Evolutionary conservation across 2,797 vertebrate species (phyloP).

Genomic region (Rhadinocentrus ornatus): DNA sequence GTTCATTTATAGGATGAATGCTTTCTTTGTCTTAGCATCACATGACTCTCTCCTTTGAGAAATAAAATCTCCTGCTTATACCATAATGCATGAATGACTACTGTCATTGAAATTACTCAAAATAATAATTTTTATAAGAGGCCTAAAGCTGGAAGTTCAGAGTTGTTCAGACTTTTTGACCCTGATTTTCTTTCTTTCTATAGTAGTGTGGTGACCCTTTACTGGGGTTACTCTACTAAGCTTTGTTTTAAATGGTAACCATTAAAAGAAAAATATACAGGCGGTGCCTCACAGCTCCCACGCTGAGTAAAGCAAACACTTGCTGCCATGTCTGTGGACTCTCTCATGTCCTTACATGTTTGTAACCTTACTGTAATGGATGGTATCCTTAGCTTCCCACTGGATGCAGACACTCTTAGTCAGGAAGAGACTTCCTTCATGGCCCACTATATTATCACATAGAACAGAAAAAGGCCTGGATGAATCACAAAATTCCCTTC

Average conservation of each 20-base stretch:
- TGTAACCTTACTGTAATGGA: conserved; percentile 44
- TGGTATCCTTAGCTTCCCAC: conserved; percentile 72
- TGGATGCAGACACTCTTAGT: conserved; percentile 65
- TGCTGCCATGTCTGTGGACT: conserved; percentile 50
- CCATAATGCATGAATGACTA: conserved; percentile 12
- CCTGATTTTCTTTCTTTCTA: conserved; percentile 43
- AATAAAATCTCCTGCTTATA: conserved; percentile 29
- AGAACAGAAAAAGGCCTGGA: conserved; percentile 47
- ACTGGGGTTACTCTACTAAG: conserved; percentile 24
- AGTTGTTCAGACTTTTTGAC: conserved; percentile 31
- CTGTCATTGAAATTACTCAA: neutral
- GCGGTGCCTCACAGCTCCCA: conserved; percentile 48
- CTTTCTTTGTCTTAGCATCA: conserved; percentile 57
- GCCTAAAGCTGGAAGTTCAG: conserved; percentile 26
- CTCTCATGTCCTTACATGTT: conserved; percentile 54
- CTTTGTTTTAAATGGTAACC: conserved; percentile 38
- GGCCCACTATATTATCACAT: conserved; percentile 57
- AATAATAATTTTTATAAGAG: conserved; percentile 15
- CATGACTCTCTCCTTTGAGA: conserved; percentile 54
- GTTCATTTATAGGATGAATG: conserved; percentile 42
- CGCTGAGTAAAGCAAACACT: conserved; percentile 62
- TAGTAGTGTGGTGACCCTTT: conserved; percentile 38
- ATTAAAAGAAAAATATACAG: conserved; percentile 64
- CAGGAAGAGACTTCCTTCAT: conserved; percentile 64
- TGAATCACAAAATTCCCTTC: conserved; percentile 60